phyloP scores from a whole-genome alignment of 2,113 vertebrate genomes.

The Pterophyllum scalare region DNA sequence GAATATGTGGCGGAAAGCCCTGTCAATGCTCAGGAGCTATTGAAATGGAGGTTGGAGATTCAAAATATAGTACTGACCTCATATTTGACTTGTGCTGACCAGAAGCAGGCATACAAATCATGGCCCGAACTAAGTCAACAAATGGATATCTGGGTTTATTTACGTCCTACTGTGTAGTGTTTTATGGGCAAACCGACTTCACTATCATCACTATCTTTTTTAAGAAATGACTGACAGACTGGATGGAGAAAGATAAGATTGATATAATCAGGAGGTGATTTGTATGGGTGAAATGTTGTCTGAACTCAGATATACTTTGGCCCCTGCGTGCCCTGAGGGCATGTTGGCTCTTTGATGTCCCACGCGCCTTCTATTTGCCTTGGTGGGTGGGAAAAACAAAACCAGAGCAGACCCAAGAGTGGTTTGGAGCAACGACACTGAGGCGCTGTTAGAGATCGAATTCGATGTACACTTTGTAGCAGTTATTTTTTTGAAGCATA shows the following conservation, averaged over 20 bases:
- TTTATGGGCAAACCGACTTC: constrained; percentile 11
- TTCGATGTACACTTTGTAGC: constrained; percentile 52
- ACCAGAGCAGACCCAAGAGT: constrained; percentile 46
- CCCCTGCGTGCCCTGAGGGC: constrained; percentile 46
- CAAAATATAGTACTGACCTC: constrained; percentile 77
- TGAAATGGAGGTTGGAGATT: constrained; percentile 66
- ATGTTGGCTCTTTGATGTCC: constrained; percentile 62
- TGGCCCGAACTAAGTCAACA: constrained; percentile 73
- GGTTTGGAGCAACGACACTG: constrained; percentile 62
- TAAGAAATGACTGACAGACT: constrained; percentile 20
- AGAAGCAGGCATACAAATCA: constrained; percentile 69
- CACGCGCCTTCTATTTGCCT: constrained; percentile 63
- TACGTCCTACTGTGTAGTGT: constrained; percentile 41
- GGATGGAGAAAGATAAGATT: constrained; percentile 1
- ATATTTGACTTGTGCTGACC: constrained; percentile 77
- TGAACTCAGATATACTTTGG: constrained; percentile 41
- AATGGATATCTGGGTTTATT: constrained; percentile 66
- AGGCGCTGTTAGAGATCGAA: constrained; percentile 51
- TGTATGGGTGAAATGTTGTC: constrained; percentile 44
- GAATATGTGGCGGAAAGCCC: constrained; percentile 44
- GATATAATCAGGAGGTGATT: constrained; percentile 47
- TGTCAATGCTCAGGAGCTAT: constrained; percentile 55
- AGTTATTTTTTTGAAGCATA: constrained; percentile 57
- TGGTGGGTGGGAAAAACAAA: constrained; percentile 71
- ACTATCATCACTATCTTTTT: not conserved